Evolutionary conservation across 2,888 invertebrate species (phyloP), one percentile per base, ranked within the genome.

Genomic region (Fragum sueziense): DNA sequence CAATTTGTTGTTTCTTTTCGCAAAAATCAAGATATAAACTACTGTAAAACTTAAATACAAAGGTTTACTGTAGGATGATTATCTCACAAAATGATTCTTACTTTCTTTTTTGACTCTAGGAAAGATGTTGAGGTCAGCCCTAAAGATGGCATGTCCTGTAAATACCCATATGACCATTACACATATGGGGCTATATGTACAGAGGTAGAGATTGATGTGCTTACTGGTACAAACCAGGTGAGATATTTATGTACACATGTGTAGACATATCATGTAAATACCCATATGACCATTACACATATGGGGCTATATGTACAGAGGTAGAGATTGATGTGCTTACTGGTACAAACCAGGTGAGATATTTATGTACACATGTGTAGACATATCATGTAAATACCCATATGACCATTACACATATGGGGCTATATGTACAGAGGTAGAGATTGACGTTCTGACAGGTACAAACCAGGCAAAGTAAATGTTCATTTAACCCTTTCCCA

Each of bases 241-340:
- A 37, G 37, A 14, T 9, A 68, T n/a, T n/a, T n/a, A n/a, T n/a
- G n/a, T n/a, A n/a, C n/a, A n/a, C n/a, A n/a, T n/a, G n/a, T n/a
- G n/a, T n/a, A n/a, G 52, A 20, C 20, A n/a, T 52, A 52, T 52
- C 22, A 6, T 3, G 3, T 27, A 94, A n/a, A n/a, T 52, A 11
- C 20, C 20, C 82, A 2, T 89, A 75, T 74, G 70, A 77, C 61
- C 91, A 92, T 82, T 90, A 84, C 76, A 86, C 88, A 0, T 88
- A 82, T 76, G 92, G 91, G 1, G 89, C 87, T 7, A 90, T 88
- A 0, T 90, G 89, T 74, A 84, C 88, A 7, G 89, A 90, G 72
- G 92, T 92, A 33, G 91, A 91, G 76, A 88, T 92, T 47, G 92
- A 92, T 82, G 90, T 90, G 57, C 87, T 92, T 17, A 92, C 92